Percentiles rank a stretch among this genome's conserved stretches.
Evolutionary conservation across 2,113 vertebrate genomes (phyloP).

Genomic region (Eudyptes chrysolophus): DNA sequence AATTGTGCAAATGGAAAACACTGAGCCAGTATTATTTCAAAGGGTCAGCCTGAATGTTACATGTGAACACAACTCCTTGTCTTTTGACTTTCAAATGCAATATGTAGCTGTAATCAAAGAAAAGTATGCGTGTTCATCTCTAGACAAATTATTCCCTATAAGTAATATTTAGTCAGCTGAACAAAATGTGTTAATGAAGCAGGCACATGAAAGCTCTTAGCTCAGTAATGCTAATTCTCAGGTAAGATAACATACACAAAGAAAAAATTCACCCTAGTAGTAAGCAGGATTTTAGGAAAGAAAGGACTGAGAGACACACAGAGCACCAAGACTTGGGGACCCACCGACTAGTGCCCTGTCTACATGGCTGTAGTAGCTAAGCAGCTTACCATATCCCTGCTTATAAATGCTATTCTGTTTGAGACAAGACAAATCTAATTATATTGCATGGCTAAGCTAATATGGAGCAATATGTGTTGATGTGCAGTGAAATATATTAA

Average conservation of each 20-base stretch:
- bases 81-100: not conserved
- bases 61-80: not conserved
- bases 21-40: not conserved
- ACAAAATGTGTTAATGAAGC: not conserved
- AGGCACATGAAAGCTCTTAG: not conserved
- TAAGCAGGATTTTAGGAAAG: not conserved
- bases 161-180: not conserved
- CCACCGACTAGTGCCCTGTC: not conserved
- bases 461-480: not conserved
- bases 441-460: not conserved
- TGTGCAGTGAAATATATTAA: not conserved
- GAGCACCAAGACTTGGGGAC: not conserved
- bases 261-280: not conserved
- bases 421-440: not conserved
- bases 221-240: not conserved
- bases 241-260: not conserved
- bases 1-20: not conserved
- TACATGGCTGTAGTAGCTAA: not conserved
- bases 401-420: not conserved
- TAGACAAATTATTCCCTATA: not conserved
- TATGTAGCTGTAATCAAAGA: not conserved
- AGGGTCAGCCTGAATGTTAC: not conserved
- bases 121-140: not conserved
- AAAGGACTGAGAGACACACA: not conserved
- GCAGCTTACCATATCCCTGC: not conserved